A percentile compares a stretch with the other conserved stretches of the same genome.
phyloP scores from a whole-genome alignment of 2,797 vertebrate genomes.

The Catostomus latipinnis region DNA sequence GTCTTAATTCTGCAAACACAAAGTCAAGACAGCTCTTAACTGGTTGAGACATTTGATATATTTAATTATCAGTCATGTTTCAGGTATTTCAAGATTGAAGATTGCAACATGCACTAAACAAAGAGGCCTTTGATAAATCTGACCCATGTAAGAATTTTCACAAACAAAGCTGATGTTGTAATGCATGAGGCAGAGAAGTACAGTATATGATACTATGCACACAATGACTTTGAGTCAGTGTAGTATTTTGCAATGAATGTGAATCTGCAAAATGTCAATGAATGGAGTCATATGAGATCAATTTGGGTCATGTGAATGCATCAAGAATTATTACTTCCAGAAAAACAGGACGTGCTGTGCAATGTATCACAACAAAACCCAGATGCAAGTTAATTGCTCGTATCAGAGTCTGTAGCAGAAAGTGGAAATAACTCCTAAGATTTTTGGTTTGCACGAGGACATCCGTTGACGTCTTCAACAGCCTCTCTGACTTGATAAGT shows the following conservation, averaged over 20 bases:
- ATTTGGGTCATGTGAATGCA: slow-evolving; percentile 14
- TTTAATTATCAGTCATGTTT: background rate
- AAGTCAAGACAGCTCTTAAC: too few species aligned
- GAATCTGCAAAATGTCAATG: slow-evolving; percentile 7
- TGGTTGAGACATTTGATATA: too few species aligned
- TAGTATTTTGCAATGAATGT: slow-evolving; percentile 7
- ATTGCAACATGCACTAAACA: background rate
- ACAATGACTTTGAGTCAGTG: background rate
- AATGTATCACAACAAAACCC: slow-evolving; percentile 27
- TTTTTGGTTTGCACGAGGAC: slow-evolving; percentile 31
- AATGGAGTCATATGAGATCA: slow-evolving; percentile 18
- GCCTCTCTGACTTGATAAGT: slow-evolving; percentile 2
- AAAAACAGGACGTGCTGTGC: slow-evolving; percentile 21
- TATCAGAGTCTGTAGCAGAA: slow-evolving; percentile 12
- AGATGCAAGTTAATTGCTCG: slow-evolving; percentile 9
- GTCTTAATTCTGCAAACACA: too few species aligned
- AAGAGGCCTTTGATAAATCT: background rate
- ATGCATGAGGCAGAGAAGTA: background rate
- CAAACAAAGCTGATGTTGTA: background rate
- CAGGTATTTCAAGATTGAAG: too few species aligned
- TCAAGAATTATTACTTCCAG: slow-evolving; percentile 20
- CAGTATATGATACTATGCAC: background rate
- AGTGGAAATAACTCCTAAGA: slow-evolving; percentile 41
- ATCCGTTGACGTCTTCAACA: slow-evolving; percentile 46
- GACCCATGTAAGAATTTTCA: background rate